Percentiles rank a stretch among this genome's conserved stretches.
These are phyloP conservation scores for Stenchaetothrips biformis DNA, from an alignment of 2,888 invertebrate species.

Conservation along the genomic window DNA sequence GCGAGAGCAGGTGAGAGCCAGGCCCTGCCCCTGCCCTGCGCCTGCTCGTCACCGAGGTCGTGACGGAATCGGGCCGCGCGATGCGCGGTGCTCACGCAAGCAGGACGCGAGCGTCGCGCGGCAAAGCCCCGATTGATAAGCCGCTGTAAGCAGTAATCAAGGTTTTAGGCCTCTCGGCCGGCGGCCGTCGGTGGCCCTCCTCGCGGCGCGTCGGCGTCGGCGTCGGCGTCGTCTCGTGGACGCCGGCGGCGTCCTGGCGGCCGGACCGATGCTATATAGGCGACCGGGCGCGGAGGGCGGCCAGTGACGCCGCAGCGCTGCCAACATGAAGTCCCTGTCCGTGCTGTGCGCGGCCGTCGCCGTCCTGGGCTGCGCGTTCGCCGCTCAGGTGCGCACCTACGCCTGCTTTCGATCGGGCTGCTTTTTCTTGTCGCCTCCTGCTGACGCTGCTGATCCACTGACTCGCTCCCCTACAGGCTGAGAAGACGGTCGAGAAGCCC, in stretches of 20 bases:
- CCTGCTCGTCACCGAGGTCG: too few species aligned
- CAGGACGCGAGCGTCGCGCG: neutral
- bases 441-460: neutral
- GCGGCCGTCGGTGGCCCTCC: too few species aligned
- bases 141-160: neutral
- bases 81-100: neutral
- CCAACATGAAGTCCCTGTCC: neutral
- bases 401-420: too few species aligned
- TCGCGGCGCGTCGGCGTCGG: neutral
- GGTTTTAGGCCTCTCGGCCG: neutral
- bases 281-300: conserved; percentile 7
- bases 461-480: neutral
- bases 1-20: neutral
- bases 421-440: neutral
- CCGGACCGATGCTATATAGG: conserved; percentile 20
- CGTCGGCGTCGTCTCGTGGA: neutral
- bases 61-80: neutral
- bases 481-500: neutral
- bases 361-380: conserved; percentile 2
- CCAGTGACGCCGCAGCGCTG: neutral
- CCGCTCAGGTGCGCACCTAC: neutral
- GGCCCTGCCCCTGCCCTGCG: neutral
- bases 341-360: conserved; percentile 12
- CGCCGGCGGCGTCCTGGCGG: neutral
- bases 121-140: neutral